Base-by-base conservation (phyloP, 2,888 invertebrate species). In the Mythimna loreyi region DNA sequence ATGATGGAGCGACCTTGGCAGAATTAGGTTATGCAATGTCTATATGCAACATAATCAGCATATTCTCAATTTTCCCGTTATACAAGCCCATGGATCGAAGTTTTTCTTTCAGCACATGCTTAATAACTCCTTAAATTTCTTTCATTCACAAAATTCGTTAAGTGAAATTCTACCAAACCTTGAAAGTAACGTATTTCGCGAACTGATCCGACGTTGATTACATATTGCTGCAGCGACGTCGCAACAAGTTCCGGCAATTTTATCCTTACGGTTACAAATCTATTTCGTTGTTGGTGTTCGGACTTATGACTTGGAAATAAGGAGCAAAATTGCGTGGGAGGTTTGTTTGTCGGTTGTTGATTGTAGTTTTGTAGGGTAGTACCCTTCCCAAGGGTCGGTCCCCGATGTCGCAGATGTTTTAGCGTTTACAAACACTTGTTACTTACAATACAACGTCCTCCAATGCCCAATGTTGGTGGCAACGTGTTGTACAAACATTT, bases 321-420 rank as follows among this genome's bases (percentile, higher is more conserved):
- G 63, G 53, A 28, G 1, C 7, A 72, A 36, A 78, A 71, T 80
- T 21, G 78, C 21, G 21, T 55, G 21, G 45, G 28, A 21, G 33
- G 40, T 58, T 21, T 2, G 52, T 49, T 59, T 28, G 43, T 45
- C 30, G 7, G 60, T 5, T 28, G 33, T 45, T 50, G 60, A 28
- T 67, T 4, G 28, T 57, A 68, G 67, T 47, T 66, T 78, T 72
- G 81, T 67, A 72, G 78, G 75, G 69, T 64, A 19, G 67, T 67
- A 75, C 72, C 75, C 86, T 87, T 85, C 81, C 78, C 70, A 85
- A 88, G 86, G 85, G 81, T 81, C 72, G 82, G 68, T 62, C 55
- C 75, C 62, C 83, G 85, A 86, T 88, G 78, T 78, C 90, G 78
- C 91, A 92, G 92, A 92, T 92, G 92, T 87, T 83, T 80, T 74